Conservation (phyloP, 2,888 invertebrate genomes). For the Heliconius sara region DNA sequence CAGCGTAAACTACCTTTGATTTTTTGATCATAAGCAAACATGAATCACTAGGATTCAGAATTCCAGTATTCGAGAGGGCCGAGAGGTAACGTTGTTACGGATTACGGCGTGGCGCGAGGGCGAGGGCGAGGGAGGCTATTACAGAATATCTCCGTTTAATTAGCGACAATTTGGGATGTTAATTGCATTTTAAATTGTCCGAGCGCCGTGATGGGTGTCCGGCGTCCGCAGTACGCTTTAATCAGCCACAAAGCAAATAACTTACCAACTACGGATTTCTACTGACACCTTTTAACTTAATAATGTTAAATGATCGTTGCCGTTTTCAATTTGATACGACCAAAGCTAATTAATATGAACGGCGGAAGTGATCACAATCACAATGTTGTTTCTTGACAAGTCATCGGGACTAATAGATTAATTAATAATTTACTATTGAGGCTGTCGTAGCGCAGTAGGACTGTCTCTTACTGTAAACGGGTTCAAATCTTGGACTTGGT, state of each 20-base stretch:
- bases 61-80: slow-evolving; percentile 22
- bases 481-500: too few species aligned
- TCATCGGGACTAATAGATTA: not conserved
- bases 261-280: slow-evolving; percentile 28
- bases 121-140: slow-evolving; percentile 50
- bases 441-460: too few species aligned
- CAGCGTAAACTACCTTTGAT: slow-evolving; percentile 42
- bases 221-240: slow-evolving; percentile 31
- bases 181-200: slow-evolving; percentile 72
- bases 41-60: slow-evolving; percentile 37
- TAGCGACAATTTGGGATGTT: slow-evolving; percentile 64
- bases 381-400: not conserved
- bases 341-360: not conserved
- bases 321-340: slow-evolving; percentile 2
- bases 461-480: too few species aligned
- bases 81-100: slow-evolving; percentile 49
- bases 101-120: slow-evolving; percentile 35
- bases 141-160: slow-evolving; percentile 71
- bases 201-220: slow-evolving; percentile 42
- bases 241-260: slow-evolving; percentile 33
- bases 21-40: slow-evolving; percentile 50
- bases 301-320: slow-evolving; percentile 21
- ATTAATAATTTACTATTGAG: not conserved
- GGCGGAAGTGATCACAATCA: slow-evolving; percentile 5
- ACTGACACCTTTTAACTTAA: slow-evolving; percentile 36